These are phyloP conservation scores for Procambarus clarkii DNA, from an alignment of 1,140 invertebrate genomes.

Conservation along the genomic window DNA sequence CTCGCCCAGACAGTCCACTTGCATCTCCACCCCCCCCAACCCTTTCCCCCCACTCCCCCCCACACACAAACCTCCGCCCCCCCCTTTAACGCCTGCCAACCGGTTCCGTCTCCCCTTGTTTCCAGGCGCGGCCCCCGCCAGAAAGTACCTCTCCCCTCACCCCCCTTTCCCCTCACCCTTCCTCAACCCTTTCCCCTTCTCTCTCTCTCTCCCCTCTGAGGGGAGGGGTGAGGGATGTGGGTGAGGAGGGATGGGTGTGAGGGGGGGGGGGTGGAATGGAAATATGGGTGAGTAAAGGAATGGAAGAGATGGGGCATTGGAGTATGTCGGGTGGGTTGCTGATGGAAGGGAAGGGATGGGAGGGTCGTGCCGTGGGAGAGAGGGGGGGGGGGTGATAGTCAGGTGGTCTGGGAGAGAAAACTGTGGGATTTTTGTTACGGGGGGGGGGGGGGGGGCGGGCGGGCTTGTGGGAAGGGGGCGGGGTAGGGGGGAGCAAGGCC, in stretches of 20 bases:
- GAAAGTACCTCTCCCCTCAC: neutral
- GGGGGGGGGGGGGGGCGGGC: no score
- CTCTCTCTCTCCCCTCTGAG: neutral
- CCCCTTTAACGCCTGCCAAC: neutral
- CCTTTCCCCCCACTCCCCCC: no score
- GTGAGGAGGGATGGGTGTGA: neutral
- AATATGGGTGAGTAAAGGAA: no score
- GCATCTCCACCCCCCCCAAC: neutral
- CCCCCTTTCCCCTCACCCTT: neutral
- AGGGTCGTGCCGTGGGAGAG: no score
- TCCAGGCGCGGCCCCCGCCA: neutral
- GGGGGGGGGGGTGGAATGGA: neutral
- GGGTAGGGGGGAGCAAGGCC: no score
- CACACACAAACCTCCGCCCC: neutral
- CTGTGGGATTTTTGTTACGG: no score
- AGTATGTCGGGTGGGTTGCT: no score
- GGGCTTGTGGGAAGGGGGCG: no score
- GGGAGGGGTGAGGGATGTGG: neutral
- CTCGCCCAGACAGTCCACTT: slow-evolving; percentile 13
- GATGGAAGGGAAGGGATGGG: no score
- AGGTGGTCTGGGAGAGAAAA: no score
- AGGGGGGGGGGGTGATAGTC: no score
- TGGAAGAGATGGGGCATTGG: no score
- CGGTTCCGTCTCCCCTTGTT: neutral
- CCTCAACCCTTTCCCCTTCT: neutral